Evolutionary conservation across 2,888 invertebrate genomes (phyloP).

Genomic region (Drosophila affinis): DNA sequence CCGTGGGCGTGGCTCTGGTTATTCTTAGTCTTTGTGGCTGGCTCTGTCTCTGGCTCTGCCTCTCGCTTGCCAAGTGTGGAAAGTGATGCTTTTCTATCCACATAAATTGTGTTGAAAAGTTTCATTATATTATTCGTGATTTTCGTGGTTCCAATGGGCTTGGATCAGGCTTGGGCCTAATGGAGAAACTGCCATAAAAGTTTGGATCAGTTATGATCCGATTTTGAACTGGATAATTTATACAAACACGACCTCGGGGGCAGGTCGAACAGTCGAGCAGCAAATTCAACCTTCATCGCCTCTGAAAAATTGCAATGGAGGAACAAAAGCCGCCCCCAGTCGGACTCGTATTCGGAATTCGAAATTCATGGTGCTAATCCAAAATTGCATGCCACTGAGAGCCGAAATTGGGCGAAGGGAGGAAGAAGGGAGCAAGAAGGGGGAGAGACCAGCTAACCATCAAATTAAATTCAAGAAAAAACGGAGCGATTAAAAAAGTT

Average conservation of each 20-base stretch:
- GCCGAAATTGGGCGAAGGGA: slow-evolving; percentile 3
- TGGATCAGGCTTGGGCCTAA: not conserved
- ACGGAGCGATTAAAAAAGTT: slow-evolving; percentile 69
- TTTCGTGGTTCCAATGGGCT: slow-evolving; percentile 7
- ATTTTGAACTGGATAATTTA: not conserved
- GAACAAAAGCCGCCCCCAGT: not conserved
- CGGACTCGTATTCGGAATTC: not conserved
- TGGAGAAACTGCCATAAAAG: not conserved
- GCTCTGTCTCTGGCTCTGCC: too few relatives aligned
- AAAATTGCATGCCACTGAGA: slow-evolving; percentile 62
- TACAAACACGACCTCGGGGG: not conserved
- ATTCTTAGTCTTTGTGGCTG: not conserved
- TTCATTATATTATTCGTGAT: slow-evolving; percentile 1
- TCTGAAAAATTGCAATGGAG: not conserved
- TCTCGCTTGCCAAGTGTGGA: slow-evolving; percentile 28
- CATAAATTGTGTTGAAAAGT: slow-evolving; percentile 8
- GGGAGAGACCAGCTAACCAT: slow-evolving; percentile 51
- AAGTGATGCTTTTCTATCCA: slow-evolving; percentile 18
- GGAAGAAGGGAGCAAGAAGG: slow-evolving; percentile 46
- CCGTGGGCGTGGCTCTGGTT: slow-evolving; percentile 15
- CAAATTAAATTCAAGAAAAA: slow-evolving; percentile 76
- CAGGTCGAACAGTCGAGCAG: not conserved
- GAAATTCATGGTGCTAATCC: slow-evolving; percentile 32
- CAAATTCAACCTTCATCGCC: not conserved
- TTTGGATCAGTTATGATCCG: too few relatives aligned